Conservation (phyloP, 2,888 invertebrate species). For the Drosophila formosana region DNA sequence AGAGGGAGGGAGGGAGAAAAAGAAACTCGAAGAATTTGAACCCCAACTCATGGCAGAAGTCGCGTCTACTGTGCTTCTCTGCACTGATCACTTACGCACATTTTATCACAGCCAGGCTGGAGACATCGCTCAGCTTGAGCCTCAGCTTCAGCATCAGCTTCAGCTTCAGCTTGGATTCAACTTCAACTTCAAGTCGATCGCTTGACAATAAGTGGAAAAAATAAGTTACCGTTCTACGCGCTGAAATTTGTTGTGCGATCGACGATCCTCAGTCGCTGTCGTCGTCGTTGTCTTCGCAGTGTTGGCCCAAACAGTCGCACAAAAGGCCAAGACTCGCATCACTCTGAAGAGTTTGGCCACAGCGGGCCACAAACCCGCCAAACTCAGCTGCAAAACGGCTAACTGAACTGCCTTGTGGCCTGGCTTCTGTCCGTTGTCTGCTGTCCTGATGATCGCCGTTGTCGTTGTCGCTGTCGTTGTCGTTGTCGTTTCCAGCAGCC, state of each 20-base stretch:
- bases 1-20: constrained; percentile 29
- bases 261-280: constrained; percentile 45
- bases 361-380: neutral
- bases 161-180: constrained; percentile 29
- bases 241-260: constrained; percentile 79
- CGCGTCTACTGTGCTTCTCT: constrained; percentile 15
- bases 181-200: constrained; percentile 33
- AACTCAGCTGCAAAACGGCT: constrained; percentile 1
- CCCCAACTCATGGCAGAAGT: constrained; percentile 57
- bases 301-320: constrained; percentile 11
- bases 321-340: neutral
- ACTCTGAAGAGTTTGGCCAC: neutral
- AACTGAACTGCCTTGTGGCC: constrained; percentile 43
- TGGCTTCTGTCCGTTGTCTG: constrained; percentile 22
- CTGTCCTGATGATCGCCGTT: constrained; percentile 44
- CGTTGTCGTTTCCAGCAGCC: constrained; percentile 51
- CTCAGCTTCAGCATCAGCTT: constrained; percentile 10
- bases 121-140: constrained; percentile 59
- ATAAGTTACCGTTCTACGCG: constrained; percentile 83
- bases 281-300: constrained; percentile 10
- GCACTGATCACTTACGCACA: constrained; percentile 78
- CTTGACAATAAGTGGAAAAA: constrained; percentile 79
- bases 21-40: constrained; percentile 71
- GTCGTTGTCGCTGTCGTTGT: constrained; percentile 25
- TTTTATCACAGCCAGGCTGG: constrained; percentile 79